These are phyloP conservation scores for Hydrotaea diabolus DNA, from an alignment of 2,888 invertebrate genomes.

Conservation along the genomic window DNA sequence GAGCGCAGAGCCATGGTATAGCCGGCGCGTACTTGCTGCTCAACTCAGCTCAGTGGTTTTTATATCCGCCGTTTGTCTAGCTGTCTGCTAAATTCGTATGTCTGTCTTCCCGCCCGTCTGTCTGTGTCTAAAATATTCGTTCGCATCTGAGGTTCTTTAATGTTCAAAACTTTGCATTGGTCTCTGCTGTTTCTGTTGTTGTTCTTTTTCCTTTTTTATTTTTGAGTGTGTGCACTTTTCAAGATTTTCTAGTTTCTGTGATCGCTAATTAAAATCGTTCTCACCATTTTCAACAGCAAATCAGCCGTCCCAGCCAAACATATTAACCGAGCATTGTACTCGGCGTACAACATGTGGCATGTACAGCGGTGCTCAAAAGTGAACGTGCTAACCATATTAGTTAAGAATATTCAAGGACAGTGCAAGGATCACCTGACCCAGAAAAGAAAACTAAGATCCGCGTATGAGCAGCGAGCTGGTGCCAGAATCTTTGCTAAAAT, in stretches of 20 bases:
- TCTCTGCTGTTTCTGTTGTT: slow-evolving; percentile 38
- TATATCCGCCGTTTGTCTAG: neutral
- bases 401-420: too few species aligned
- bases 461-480: too few species aligned
- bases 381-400: too few species aligned
- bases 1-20: neutral
- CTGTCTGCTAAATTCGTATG: slow-evolving; percentile 40
- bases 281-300: slow-evolving; percentile 63
- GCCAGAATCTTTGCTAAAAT: too few species aligned
- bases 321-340: slow-evolving; percentile 33
- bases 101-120: slow-evolving; percentile 8
- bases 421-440: too few species aligned
- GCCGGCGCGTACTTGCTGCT: neutral
- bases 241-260: slow-evolving; percentile 63
- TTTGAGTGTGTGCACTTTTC: too few species aligned
- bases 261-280: slow-evolving; percentile 68
- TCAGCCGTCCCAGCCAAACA: slow-evolving; percentile 9
- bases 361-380: neutral
- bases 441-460: too few species aligned
- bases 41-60: neutral
- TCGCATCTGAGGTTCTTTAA: slow-evolving; percentile 30
- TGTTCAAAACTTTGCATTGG: slow-evolving; percentile 61
- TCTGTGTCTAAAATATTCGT: slow-evolving; percentile 12
- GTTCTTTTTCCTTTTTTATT: neutral
- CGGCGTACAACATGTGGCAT: slow-evolving; percentile 14